Conservation (phyloP, 1,140 invertebrate species). For the Batillaria attramentaria region DNA sequence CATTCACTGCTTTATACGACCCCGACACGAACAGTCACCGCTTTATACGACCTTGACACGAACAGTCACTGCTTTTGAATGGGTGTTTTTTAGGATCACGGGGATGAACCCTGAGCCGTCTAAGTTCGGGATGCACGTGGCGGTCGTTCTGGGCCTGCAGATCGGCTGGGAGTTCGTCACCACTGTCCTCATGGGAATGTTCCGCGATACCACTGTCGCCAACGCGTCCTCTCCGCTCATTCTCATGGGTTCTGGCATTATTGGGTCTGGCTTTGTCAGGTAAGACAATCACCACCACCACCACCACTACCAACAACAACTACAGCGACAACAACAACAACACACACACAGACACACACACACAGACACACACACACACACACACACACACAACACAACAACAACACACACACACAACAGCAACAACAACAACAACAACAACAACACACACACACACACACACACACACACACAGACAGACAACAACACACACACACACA, state of each 20-base stretch:
- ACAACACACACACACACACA: not conserved
- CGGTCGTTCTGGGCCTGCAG: slow-evolving; percentile 50
- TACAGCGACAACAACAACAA: not conserved
- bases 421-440: not conserved
- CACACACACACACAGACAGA: slow-evolving; percentile 10
- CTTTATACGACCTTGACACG: too few species aligned
- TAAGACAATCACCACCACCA: too few species aligned
- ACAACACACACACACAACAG: not conserved
- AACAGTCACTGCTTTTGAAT: too few species aligned
- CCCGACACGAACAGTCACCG: too few species aligned
- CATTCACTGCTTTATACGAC: too few species aligned
- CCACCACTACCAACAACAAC: too few species aligned
- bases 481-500: not conserved
- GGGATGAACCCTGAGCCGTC: slow-evolving; percentile 51
- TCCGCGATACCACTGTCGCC: slow-evolving; percentile 56
- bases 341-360: slow-evolving; percentile 12
- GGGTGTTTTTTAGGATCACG: too few species aligned
- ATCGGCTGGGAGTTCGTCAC: slow-evolving; percentile 61
- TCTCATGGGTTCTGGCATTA: slow-evolving; percentile 55
- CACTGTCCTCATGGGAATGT: slow-evolving; percentile 53
- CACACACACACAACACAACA: not conserved
- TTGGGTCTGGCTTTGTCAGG: slow-evolving; percentile 63
- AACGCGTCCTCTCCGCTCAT: slow-evolving; percentile 56
- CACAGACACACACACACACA: slow-evolving; percentile 10
- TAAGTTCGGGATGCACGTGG: slow-evolving; percentile 53